Evolutionary conservation across 2,888 invertebrate genomes (phyloP).

Genomic region (Sclerodermus sp.): DNA sequence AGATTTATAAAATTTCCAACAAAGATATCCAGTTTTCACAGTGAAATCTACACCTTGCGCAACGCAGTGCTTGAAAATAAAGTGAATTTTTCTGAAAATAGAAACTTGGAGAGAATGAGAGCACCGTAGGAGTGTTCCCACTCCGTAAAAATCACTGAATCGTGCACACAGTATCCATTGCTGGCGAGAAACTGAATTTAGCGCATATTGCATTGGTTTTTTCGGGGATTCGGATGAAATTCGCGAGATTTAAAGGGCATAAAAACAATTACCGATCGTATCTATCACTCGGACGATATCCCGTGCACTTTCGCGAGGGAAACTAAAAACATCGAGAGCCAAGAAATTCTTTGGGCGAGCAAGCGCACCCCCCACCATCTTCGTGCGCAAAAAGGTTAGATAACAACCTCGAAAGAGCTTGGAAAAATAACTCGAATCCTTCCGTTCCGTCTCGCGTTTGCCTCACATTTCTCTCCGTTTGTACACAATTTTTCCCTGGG

Average conservation of each 20-base stretch:
- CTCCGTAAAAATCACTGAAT: no score
- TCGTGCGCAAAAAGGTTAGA: constrained; percentile 32
- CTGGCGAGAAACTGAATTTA: no score
- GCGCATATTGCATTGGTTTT: no score
- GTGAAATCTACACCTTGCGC: no score
- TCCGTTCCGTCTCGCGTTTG: neutral
- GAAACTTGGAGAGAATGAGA: neutral
- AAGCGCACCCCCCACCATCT: constrained; percentile 11
- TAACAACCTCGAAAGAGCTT: constrained; percentile 22
- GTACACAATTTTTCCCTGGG: neutral
- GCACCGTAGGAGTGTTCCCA: neutral
- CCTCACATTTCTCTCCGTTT: neutral
- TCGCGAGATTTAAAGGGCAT: neutral
- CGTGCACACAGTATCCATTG: no score
- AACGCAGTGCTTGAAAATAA: no score
- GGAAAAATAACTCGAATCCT: constrained; percentile 10
- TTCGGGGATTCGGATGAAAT: no score
- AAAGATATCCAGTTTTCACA: no score
- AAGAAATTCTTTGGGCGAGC: constrained; percentile 9
- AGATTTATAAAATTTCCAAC: no score
- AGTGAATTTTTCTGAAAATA: no score
- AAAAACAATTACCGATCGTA: neutral
- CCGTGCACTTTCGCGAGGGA: constrained; percentile 2
- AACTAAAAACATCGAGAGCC: constrained; percentile 8
- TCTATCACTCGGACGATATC: neutral